phyloP scores from a whole-genome alignment of 2,888 invertebrate species.

The Protodeltote pygarga region DNA sequence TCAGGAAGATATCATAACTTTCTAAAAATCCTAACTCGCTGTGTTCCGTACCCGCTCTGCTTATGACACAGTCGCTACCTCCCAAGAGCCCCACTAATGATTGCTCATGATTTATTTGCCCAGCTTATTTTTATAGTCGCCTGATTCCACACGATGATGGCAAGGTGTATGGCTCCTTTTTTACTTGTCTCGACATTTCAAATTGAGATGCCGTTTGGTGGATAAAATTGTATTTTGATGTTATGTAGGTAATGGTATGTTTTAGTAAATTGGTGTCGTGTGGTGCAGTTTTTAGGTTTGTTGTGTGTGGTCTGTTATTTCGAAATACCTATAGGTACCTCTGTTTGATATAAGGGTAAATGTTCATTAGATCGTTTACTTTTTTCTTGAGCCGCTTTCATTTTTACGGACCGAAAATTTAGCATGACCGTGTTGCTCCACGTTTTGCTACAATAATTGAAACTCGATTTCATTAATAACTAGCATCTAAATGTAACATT shows the following conservation, averaged over 20 bases:
- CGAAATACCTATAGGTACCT: too few relatives aligned
- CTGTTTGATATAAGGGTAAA: too few relatives aligned
- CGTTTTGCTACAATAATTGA: too few relatives aligned
- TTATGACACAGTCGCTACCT: constrained; percentile 16
- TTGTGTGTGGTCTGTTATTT: background rate
- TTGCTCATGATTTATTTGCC: constrained; percentile 82
- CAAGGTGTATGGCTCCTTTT: constrained; percentile 61
- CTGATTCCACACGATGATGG: constrained; percentile 63
- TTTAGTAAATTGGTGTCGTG: background rate
- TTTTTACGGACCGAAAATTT: too few relatives aligned
- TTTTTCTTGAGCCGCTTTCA: too few relatives aligned
- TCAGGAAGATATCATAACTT: too few relatives aligned
- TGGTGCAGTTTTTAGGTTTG: background rate
- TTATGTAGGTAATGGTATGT: background rate
- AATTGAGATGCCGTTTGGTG: constrained; percentile 16
- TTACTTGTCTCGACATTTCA: constrained; percentile 27
- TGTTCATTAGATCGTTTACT: too few relatives aligned
- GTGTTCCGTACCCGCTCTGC: constrained; percentile 35
- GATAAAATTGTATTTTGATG: constrained; percentile 15
- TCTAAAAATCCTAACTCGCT: background rate
- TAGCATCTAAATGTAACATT: too few relatives aligned
- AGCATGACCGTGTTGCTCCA: too few relatives aligned
- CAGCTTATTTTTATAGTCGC: constrained; percentile 75
- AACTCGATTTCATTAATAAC: too few relatives aligned
- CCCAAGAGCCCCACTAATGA: constrained; percentile 74